phyloP scores from a whole-genome alignment of 2,113 vertebrate genomes.

The Desmodus rotundus region DNA sequence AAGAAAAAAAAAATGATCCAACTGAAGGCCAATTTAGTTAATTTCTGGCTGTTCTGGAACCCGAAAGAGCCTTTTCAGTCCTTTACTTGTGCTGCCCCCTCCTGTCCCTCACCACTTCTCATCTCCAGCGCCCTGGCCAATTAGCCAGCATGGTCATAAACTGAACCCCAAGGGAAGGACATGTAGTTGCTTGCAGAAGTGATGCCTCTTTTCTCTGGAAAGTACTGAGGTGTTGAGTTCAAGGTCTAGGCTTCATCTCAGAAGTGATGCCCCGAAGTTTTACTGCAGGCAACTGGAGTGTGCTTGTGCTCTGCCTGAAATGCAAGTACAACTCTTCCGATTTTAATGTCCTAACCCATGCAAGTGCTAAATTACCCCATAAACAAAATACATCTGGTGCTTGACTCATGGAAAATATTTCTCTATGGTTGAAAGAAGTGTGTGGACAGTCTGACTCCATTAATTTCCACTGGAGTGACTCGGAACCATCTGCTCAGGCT shows the following conservation, averaged over 20 bases:
- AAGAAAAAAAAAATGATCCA: not conserved
- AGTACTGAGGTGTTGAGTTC: not conserved
- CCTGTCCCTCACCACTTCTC: not conserved
- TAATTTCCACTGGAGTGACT: constrained; percentile 84
- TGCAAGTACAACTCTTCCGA: constrained; percentile 49
- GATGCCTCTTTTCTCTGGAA: not conserved
- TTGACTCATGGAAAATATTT: constrained; percentile 71
- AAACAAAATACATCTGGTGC: constrained; percentile 83
- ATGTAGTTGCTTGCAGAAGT: not conserved
- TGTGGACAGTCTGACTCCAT: constrained; percentile 83
- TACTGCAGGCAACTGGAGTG: not conserved
- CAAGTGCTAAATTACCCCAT: constrained; percentile 78
- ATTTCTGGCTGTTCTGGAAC: not conserved
- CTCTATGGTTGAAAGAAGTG: constrained; percentile 78
- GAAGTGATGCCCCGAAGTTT: not conserved
- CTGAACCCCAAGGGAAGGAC: not conserved
- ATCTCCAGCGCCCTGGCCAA: not conserved
- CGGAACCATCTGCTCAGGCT: constrained; percentile 80
- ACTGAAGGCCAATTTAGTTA: not conserved
- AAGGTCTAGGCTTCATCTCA: not conserved
- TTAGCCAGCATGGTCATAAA: not conserved
- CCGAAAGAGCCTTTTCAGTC: not conserved
- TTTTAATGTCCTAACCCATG: constrained; percentile 76
- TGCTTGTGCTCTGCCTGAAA: constrained; percentile 63
- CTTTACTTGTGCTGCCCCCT: not conserved